Base-by-base conservation (phyloP, 2,113 vertebrate species). In the Gobiocypris rarus region DNA sequence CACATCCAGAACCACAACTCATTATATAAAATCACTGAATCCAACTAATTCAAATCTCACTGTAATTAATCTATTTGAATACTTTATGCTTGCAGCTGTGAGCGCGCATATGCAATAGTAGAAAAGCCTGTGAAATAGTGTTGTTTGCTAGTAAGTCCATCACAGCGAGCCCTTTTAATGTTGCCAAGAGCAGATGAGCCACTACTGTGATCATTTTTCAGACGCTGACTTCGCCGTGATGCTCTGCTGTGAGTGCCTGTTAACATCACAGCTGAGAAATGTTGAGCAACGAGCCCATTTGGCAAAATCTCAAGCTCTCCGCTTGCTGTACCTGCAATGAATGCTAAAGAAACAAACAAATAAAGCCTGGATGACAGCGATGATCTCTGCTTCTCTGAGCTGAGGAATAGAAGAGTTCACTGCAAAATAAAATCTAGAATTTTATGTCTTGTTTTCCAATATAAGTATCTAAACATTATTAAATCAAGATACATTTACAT, bases 301-400 rank as follows among this genome's bases (percentile, higher is more conserved):
- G 77, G 77, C 76, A 52, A 74, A 28, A 15, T 43, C 76, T 78
- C 56, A 78, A 24, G 19, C 34, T 61, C 19, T 74, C 58, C 48
- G 65, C 43, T 83, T 45, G 31, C 26, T 84, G 38, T 56, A 77
- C 76, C 82, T 79, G 61, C 80, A 84, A 82, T 56, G n/a, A 59
- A 77, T 77, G 54, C 48, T 50, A 26, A 54, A 34, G 19, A 34
- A 67, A 74, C n/a, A 50, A n/a, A 43, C 31, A 74, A 74, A n/a
- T 38, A 48, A 74, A 43, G 70, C 70, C n/a, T 15, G 50, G 48
- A 22, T 24, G 3, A 26, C 22, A 24, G 31, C 0, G 34, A 59
- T 14, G 22, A 7, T 14, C 22, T 77, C 31, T 14, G 31, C 31
- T 69, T 38, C 31, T 69, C 9, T 22, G 31, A 38, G 65, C 9